Conservation (phyloP, 2,888 invertebrate species). For the Clusia tigrina region DNA sequence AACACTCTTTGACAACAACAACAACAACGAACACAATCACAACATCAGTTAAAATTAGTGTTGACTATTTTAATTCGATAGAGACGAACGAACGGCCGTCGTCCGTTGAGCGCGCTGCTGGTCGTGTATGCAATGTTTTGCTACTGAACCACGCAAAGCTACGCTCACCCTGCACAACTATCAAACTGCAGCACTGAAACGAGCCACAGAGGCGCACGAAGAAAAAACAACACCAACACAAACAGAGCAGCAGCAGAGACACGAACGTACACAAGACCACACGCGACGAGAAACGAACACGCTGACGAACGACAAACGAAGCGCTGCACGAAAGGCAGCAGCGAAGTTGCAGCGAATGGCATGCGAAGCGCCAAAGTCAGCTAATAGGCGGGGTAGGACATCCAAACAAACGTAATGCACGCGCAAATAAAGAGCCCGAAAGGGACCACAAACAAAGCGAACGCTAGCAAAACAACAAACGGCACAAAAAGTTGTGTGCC, state of each 20-base stretch:
- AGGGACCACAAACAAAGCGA: neutral
- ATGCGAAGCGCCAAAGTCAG: neutral
- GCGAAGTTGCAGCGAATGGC: constrained; percentile 11
- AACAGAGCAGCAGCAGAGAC: constrained; percentile 12
- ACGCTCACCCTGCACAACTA: constrained; percentile 29
- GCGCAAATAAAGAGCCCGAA: neutral
- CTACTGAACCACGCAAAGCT: constrained; percentile 34
- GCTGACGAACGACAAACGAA: neutral
- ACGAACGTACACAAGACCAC: constrained; percentile 37
- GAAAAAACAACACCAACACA: constrained; percentile 8
- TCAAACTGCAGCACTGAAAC: constrained; percentile 4
- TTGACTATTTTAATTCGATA: too few relatives aligned
- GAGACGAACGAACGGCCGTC: too few relatives aligned
- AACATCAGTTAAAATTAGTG: too few relatives aligned
- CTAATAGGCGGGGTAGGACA: neutral
- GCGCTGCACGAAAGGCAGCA: constrained; percentile 3
- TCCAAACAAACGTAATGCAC: neutral
- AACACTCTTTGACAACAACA: too few relatives aligned
- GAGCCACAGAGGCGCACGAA: constrained; percentile 6
- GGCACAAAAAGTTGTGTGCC: neutral
- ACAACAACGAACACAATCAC: too few relatives aligned
- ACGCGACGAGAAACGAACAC: constrained; percentile 38
- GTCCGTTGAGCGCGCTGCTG: constrained; percentile 14
- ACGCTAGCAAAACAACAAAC: neutral
- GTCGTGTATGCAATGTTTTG: constrained; percentile 35